phyloP scores from a whole-genome alignment of 2,113 vertebrate species.

The Trogon melanurus region DNA sequence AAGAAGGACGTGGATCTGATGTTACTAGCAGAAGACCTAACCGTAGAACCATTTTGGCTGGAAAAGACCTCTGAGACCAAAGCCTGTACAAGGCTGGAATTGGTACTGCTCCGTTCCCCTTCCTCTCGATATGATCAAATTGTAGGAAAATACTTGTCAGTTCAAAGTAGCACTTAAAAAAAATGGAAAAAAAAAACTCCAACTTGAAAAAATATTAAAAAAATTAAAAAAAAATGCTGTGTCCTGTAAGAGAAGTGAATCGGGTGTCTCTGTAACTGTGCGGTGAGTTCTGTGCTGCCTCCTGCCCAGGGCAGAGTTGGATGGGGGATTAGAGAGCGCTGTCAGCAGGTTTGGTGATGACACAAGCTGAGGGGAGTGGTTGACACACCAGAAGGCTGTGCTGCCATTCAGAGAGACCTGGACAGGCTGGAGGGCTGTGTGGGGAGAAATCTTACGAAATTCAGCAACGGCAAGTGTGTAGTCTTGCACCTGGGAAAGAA shows the following conservation, averaged over 20 bases:
- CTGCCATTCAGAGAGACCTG: too few species aligned
- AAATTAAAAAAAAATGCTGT: background rate
- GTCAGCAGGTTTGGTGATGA: too few species aligned
- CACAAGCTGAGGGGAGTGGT: too few species aligned
- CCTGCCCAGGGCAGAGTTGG: background rate
- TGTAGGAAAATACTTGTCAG: background rate
- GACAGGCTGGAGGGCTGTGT: too few species aligned
- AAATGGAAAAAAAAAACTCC: background rate
- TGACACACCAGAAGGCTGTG: too few species aligned
- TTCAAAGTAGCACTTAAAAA: background rate
- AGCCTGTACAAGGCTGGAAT: background rate
- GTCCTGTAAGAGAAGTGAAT: background rate
- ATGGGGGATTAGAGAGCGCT: too few species aligned
- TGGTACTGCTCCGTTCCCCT: background rate
- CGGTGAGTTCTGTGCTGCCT: background rate
- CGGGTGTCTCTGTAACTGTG: background rate
- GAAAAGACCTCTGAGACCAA: background rate
- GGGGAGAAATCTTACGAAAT: too few species aligned
- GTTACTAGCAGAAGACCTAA: background rate
- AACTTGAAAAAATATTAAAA: background rate
- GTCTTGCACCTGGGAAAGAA: too few species aligned
- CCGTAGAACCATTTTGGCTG: accelerated
- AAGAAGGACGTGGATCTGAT: background rate
- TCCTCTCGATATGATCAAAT: background rate
- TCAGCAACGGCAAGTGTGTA: too few species aligned